Base-by-base conservation (phyloP, 2,113 vertebrate genomes). In the Ptilorrhoa leucosticta region DNA sequence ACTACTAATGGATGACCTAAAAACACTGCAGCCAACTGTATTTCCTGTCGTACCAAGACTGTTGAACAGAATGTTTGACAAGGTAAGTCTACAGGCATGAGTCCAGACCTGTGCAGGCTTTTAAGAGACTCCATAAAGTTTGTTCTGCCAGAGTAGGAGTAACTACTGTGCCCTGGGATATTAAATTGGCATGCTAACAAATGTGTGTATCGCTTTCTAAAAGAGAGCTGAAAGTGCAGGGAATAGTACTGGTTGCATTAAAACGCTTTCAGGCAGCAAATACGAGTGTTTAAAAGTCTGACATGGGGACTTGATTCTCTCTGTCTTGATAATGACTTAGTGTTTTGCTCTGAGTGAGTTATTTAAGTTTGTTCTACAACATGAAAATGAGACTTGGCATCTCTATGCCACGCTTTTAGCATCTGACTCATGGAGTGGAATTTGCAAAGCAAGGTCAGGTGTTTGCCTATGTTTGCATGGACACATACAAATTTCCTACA, bases 51-150 rank as follows among this genome's bases (percentile, higher is more conserved):
- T 99, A 48, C 99, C 99, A 6, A 98, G 99, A 44, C 97, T 99
- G 53, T 97, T 99, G 89, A 99, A 99, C 97, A 98, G 99, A 84
- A 99, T 99, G 99, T 99, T 99, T 93, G 99, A 99, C 89, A 99
- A 98, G 98, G 99, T 99, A 96, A 98, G 98, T 95, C 42, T 33
- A 10, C 17, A 80, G 53, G 20, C 31, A 12, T 57, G 28, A 69
- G n/a, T 45, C 48, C 37, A 64, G 57, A 53, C 14, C 30, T 44
- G 6, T 9, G 17, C 35, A 56, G n/a, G 31, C 22, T 47, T 94
- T 92, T 48, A 77, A 65, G 47, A 80, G 39, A 42, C 18, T 57
- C 51, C 1, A 11, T 53, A 16, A 88, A 61, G 24, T 35, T 47
- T 77, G 30, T 80, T 54, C 66, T 77, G 60, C 33, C 37, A 15